Percentiles rank a stretch among this genome's conserved stretches.
Conservation (phyloP, 30 jellyfish, hydroid and myxozoan species). For the Cassiopea andromeda region DNA sequence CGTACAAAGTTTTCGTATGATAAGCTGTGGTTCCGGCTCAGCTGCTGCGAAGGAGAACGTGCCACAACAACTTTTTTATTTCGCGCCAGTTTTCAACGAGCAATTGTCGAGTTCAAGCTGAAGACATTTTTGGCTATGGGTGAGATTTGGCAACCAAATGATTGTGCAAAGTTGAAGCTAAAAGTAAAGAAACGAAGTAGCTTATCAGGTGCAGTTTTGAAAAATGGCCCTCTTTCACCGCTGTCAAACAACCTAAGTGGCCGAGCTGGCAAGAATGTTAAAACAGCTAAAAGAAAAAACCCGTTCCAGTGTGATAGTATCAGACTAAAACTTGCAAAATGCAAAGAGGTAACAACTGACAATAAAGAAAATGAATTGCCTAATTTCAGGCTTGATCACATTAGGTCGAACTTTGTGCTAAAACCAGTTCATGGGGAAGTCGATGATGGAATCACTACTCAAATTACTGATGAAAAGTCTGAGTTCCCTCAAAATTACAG, state of each 20-base stretch:
- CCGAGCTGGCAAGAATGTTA: constrained; percentile 17
- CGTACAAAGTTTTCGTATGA: neutral
- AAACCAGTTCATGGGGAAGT: neutral
- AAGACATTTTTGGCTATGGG: neutral
- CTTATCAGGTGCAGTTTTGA: constrained; percentile 1
- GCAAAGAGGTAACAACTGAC: neutral
- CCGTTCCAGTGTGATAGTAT: constrained; percentile 37
- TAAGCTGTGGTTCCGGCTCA: neutral
- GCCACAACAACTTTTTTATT: constrained; percentile 11
- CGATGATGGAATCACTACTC: neutral
- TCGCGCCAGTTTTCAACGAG: constrained; percentile 36
- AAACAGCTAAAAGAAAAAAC: constrained; percentile 35
- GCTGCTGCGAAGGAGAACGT: constrained; percentile 17
- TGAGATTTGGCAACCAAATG: neutral
- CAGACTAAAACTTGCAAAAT: constrained; percentile 16
- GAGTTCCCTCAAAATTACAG: constrained; percentile 1
- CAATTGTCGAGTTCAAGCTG: neutral
- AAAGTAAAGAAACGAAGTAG: constrained; percentile 52
- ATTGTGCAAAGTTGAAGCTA: constrained; percentile 14
- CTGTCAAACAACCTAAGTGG: constrained; percentile 45
- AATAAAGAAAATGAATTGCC: constrained; percentile 48
- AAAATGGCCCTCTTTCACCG: constrained; percentile 41
- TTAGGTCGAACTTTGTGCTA: neutral
- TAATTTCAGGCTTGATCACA: constrained; percentile 19
- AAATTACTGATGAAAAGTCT: constrained; percentile 25